A percentile compares a stretch with the other conserved stretches of the same genome.
These are phyloP conservation scores for Mesoclemmys tuberculata DNA, from an alignment of 2,113 vertebrate genomes.

Conservation along the genomic window DNA sequence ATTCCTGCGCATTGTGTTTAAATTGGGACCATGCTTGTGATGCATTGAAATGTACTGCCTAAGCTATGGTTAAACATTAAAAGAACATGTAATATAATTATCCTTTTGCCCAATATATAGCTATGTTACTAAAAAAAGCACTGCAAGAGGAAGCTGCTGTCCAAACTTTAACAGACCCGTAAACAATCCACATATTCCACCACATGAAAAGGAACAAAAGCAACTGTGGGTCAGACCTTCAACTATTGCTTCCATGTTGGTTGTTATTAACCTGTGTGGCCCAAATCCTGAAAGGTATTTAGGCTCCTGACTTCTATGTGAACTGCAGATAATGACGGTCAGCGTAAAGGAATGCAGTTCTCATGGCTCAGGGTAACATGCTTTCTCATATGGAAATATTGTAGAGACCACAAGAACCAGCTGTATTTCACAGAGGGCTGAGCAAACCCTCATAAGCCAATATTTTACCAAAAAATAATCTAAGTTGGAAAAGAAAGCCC, in stretches of 20 bases:
- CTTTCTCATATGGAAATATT: background rate
- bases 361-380: background rate
- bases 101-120: background rate
- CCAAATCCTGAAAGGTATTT: background rate
- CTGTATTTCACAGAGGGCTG: background rate
- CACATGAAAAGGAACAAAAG: background rate
- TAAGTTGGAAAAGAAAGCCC: background rate
- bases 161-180: background rate
- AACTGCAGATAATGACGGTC: background rate
- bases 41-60: background rate
- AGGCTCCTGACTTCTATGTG: rapidly evolving
- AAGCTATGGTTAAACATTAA: background rate
- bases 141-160: background rate
- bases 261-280: rapidly evolving
- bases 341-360: background rate
- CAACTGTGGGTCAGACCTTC: background rate
- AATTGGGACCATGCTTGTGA: background rate
- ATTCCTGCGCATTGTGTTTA: background rate
- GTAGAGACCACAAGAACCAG: background rate
- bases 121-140: background rate
- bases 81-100: background rate
- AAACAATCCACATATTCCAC: background rate
- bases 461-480: background rate
- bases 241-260: background rate
- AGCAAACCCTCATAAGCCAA: too few relatives aligned